Conservation (phyloP, 2,113 vertebrate genomes). For the Pipa parva region DNA sequence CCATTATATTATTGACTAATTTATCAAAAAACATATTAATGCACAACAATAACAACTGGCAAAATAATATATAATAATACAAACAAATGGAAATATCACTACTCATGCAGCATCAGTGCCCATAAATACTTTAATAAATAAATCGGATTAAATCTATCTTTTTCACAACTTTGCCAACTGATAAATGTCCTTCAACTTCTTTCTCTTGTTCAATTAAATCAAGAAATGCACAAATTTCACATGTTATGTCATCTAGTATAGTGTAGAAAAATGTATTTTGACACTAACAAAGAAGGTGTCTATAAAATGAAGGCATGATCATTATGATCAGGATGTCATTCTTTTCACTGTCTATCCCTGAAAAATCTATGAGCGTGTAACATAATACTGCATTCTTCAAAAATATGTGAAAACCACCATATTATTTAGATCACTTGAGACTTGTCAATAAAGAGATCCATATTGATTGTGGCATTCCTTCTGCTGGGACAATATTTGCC, state of each 20-base stretch:
- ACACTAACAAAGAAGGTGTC: conserved; percentile 11
- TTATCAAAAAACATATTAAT: too few species aligned
- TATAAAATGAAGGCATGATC: neutral
- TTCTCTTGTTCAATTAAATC: too few species aligned
- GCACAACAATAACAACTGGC: too few species aligned
- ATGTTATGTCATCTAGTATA: conserved; percentile 5
- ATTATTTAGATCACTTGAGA: conserved; percentile 83
- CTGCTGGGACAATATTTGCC: conserved; percentile 94
- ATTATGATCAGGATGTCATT: neutral
- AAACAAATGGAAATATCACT: too few species aligned
- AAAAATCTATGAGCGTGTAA: too few species aligned
- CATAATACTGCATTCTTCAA: conserved; percentile 59
- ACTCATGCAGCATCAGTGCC: too few species aligned
- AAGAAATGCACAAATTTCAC: neutral
- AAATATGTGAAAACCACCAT: conserved; percentile 78
- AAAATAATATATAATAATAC: too few species aligned
- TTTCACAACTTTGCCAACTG: too few species aligned
- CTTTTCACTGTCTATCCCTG: neutral
- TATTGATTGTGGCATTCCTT: conserved; percentile 90
- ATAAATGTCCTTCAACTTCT: too few species aligned
- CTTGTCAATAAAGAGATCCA: conserved; percentile 84
- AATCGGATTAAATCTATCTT: too few species aligned
- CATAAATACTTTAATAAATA: too few species aligned
- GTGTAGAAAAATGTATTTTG: neutral
- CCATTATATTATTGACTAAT: too few species aligned